Percentiles rank a stretch among this genome's conserved stretches.
These are phyloP conservation scores for Eulimnadia texana DNA, from an alignment of 1,140 invertebrate genomes.

Conservation along the genomic window DNA sequence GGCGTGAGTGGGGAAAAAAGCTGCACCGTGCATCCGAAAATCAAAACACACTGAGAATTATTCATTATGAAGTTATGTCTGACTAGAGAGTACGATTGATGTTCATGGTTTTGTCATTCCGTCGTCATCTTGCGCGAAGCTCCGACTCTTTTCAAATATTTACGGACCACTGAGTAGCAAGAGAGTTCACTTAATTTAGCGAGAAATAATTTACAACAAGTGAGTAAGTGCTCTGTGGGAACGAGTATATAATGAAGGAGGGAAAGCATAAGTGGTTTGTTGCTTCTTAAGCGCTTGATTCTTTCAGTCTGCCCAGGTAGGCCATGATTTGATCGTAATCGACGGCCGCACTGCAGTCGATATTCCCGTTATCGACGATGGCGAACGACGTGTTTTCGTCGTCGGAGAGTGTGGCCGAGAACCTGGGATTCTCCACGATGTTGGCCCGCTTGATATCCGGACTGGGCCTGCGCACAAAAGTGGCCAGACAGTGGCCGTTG, in stretches of 20 bases:
- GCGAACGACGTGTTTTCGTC: not conserved
- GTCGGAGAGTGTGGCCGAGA: slow-evolving; percentile 32
- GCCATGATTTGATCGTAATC: slow-evolving; percentile 15
- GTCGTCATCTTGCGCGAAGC: too few relatives aligned
- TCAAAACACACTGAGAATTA: not conserved
- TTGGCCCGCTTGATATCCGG: slow-evolving; percentile 61
- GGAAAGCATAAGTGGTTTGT: not conserved
- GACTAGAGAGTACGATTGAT: not conserved
- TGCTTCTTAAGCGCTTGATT: slow-evolving; percentile 3
- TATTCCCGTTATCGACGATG: not conserved
- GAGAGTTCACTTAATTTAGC: not conserved
- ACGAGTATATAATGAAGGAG: too few relatives aligned
- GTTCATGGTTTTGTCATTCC: too few relatives aligned
- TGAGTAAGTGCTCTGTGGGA: too few relatives aligned
- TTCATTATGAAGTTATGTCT: not conserved
- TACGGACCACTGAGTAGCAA: too few relatives aligned
- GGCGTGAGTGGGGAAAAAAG: too few relatives aligned
- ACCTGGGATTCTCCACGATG: slow-evolving; percentile 77
- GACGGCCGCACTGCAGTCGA: not conserved
- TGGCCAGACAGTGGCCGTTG: not conserved
- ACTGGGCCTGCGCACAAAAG: slow-evolving; percentile 14
- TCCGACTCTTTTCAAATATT: too few relatives aligned
- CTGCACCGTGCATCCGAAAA: not conserved
- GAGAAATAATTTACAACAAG: not conserved
- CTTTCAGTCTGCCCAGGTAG: slow-evolving; percentile 12